These are phyloP conservation scores for Syrista parreyssii DNA, from an alignment of 2,888 invertebrate species.

Conservation along the genomic window DNA sequence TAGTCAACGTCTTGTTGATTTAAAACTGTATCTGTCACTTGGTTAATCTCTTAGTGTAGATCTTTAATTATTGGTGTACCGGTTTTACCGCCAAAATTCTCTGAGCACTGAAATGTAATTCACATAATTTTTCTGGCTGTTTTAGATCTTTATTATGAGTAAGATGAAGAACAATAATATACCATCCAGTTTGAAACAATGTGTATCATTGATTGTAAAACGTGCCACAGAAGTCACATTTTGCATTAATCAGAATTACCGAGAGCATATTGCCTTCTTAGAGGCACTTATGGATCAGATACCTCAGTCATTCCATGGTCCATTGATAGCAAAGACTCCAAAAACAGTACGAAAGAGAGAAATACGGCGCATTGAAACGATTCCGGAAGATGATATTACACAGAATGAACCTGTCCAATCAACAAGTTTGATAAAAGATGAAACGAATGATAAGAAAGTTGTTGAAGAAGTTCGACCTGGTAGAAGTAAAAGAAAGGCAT, in stretches of 20 bases:
- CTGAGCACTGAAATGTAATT: background rate
- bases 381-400: constrained; percentile 50
- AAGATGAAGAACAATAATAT: background rate
- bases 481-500: constrained; percentile 47
- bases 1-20: background rate
- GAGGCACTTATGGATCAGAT: constrained; percentile 41
- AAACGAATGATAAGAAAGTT: constrained; percentile 11
- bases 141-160: background rate
- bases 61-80: background rate
- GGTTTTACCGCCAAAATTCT: background rate
- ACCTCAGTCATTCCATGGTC: constrained; percentile 33
- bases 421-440: background rate
- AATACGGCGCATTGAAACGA: constrained; percentile 50
- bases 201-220: background rate
- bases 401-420: constrained; percentile 9
- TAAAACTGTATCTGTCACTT: background rate
- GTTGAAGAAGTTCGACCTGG: constrained; percentile 14
- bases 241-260: background rate
- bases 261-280: constrained; percentile 14
- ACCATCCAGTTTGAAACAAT: background rate
- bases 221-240: background rate
- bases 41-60: background rate
- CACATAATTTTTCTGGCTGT: background rate
- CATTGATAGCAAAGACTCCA: constrained; percentile 56
- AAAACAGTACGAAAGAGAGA: constrained; percentile 42